Percentiles rank a stretch among this genome's conserved stretches.
Evolutionary conservation across 2,888 invertebrate species (phyloP).

Genomic region (Aporophyla nigra): DNA sequence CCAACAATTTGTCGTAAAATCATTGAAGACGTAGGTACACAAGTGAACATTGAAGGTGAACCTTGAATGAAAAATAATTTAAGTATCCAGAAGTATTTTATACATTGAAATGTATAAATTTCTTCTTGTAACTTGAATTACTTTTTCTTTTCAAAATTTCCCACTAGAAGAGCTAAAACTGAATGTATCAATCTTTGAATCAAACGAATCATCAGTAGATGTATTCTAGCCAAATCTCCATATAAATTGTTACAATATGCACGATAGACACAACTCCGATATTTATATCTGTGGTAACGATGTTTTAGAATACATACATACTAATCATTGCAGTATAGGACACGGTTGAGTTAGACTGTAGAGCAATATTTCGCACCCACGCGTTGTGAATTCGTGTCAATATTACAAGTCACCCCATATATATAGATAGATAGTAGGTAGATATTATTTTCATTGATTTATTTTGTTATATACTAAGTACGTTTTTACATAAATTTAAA

Average conservation of each 20-base stretch:
- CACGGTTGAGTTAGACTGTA: neutral
- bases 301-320: slow-evolving; percentile 25
- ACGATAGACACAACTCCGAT: slow-evolving; percentile 16
- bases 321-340: slow-evolving; percentile 5
- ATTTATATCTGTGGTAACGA: slow-evolving; percentile 10
- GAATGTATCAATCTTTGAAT: neutral
- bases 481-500: too few relatives aligned
- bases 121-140: neutral
- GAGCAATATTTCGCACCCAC: slow-evolving; percentile 34
- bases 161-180: neutral
- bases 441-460: neutral
- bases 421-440: neutral
- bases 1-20: neutral
- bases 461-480: too few relatives aligned
- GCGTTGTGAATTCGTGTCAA: slow-evolving; percentile 7
- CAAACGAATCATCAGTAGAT: neutral
- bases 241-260: slow-evolving; percentile 27
- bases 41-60: neutral
- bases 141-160: neutral
- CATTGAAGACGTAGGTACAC: neutral
- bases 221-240: slow-evolving; percentile 8
- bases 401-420: slow-evolving; percentile 2
- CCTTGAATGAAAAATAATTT: too few relatives aligned
- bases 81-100: too few relatives aligned
- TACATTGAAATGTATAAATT: neutral